Conservation (phyloP, 2,888 invertebrate genomes). For the Rhagophthalmus giganteus region DNA sequence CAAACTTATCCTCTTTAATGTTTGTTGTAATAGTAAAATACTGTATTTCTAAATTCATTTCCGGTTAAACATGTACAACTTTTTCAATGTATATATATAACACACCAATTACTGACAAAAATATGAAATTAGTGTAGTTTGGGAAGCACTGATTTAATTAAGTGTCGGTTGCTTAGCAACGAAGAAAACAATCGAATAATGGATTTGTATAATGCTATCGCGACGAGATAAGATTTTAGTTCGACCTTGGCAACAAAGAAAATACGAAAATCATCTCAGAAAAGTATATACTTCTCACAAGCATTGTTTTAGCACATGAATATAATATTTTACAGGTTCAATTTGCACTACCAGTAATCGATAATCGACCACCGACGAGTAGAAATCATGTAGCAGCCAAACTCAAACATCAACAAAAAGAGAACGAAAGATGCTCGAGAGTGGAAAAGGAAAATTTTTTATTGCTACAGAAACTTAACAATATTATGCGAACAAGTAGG, state of each 20-base stretch:
- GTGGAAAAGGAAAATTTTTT: conserved; percentile 71
- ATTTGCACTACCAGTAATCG: conserved; percentile 69
- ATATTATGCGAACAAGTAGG: conserved; percentile 68
- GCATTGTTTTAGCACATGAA: too few relatives aligned
- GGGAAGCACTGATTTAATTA: background rate
- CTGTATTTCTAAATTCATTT: too few relatives aligned
- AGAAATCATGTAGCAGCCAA: conserved; percentile 70
- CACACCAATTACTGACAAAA: too few relatives aligned
- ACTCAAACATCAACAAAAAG: conserved; percentile 70
- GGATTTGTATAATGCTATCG: conserved; percentile 62
- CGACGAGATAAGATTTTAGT: conserved; percentile 70
- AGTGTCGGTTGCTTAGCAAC: conserved; percentile 21
- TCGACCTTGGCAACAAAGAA: conserved; percentile 71
- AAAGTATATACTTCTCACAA: too few relatives aligned
- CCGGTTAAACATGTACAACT: too few relatives aligned
- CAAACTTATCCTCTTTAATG: too few relatives aligned
- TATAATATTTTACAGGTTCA: conserved; percentile 60
- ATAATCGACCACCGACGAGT: conserved; percentile 64
- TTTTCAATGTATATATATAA: too few relatives aligned
- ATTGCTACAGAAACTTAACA: conserved; percentile 66
- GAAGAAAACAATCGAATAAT: background rate
- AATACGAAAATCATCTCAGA: conserved; percentile 69
- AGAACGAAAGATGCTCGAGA: conserved; percentile 65
- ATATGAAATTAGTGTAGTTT: background rate
- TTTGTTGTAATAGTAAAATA: too few relatives aligned